Base-by-base conservation (phyloP, 2,113 vertebrate species). In the Dicrurus megarhynchus region DNA sequence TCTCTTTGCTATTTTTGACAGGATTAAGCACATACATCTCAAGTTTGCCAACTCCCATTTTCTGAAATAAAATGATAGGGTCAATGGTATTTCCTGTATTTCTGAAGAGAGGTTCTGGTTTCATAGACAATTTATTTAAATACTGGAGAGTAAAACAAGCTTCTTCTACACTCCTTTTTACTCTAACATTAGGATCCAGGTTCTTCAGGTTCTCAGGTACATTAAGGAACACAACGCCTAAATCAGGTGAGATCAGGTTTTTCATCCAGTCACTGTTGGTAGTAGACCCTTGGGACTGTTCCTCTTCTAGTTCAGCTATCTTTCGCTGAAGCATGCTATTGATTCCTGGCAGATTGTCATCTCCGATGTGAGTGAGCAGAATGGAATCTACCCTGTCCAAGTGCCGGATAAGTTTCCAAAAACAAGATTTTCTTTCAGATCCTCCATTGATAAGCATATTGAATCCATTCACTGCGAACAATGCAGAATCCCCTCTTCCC, bases 381-480 rank as follows among this genome's bases (percentile, higher is more conserved):
- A 99, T 99, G 63, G 99, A 99, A 97, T 99, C 99, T 19, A 99
- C 99, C 33, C 99, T 98, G 96, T 99, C 99, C 79, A 99, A 97
- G 93, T 99, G 99, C 44, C 99, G 98, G 65, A 99, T 99, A 92
- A 99, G 98, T 96, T 99, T 99, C 99, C 99, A 99, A 96, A 99
- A 99, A 94, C 99, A 99, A 6, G 99, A 99, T 96, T 99, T 99
- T 90, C 99, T 98, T 96, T 99, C 99, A 0, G 99, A 99, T 52
- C 99, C 99, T 56, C 99, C 99, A 3, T 99, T 99, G 89, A 99
- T 99, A 56, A 99, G 99, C 99, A 99, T 99, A 76, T 99, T 99
- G 97, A 99, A 99, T 65, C 99, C 99, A 9, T 99, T 99, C 64
- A 99, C 99, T 13, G 99, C 99, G 78, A 99, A 99, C 56, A 99